Percentiles rank a stretch among this genome's conserved stretches.
Evolutionary conservation across 2,113 vertebrate genomes (phyloP).

Genomic region (Varanus komodoensis): DNA sequence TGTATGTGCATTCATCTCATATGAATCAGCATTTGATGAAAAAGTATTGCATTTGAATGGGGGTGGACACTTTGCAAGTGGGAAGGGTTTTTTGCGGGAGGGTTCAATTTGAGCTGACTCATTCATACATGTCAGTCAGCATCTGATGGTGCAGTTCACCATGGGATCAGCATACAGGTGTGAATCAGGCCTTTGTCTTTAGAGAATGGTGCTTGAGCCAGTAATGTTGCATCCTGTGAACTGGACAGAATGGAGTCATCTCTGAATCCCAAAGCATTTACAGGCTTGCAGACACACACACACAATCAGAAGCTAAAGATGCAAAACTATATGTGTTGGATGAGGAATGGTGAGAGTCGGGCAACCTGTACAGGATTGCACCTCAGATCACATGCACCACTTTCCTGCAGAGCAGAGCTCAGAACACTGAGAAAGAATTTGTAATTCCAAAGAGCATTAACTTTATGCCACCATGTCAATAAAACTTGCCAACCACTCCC

Average conservation of each 20-base stretch:
- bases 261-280: not conserved
- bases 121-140: not conserved
- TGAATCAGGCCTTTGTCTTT: conserved; percentile 8
- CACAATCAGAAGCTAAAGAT: conserved; percentile 19
- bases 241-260: conserved; percentile 37
- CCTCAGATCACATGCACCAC: conserved; percentile 4
- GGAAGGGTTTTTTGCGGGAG: not conserved
- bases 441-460: not conserved
- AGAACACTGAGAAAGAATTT: conserved; percentile 35
- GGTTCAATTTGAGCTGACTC: not conserved
- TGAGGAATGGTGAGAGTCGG: too few relatives aligned
- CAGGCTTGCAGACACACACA: not conserved
- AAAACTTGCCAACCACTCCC: not conserved
- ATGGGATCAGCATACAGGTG: not conserved
- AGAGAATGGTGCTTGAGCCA: conserved; percentile 2
- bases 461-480: not conserved
- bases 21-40: not conserved
- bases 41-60: not conserved
- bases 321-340: too few relatives aligned
- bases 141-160: conserved; percentile 2
- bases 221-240: conserved; percentile 26
- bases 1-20: not conserved
- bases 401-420: not conserved
- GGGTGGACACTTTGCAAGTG: not conserved
- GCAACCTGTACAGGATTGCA: too few relatives aligned